phyloP scores from a whole-genome alignment of 2,113 vertebrate genomes.

The Daubentonia madagascariensis region DNA sequence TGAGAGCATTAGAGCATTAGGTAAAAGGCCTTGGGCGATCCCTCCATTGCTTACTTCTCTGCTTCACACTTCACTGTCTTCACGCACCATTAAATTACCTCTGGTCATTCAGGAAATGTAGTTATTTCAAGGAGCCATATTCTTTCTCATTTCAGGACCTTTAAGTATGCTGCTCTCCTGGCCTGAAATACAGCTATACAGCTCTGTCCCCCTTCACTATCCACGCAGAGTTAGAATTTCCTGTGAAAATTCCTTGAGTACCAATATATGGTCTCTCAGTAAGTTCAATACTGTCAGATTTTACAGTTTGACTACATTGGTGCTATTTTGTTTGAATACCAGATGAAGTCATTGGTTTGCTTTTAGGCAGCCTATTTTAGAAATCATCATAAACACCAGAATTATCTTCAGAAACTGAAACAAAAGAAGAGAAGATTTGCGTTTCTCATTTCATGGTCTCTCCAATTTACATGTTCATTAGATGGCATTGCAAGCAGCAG shows the following conservation, averaged over 20 bases:
- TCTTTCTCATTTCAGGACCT: not conserved
- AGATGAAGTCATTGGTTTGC: not conserved
- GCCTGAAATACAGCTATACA: not conserved
- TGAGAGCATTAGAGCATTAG: not conserved
- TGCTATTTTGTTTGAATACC: not conserved
- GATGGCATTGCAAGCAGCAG: not conserved
- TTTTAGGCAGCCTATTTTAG: not conserved
- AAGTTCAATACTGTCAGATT: not conserved
- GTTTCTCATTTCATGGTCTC: not conserved
- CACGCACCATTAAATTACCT: not conserved
- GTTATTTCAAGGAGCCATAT: not conserved
- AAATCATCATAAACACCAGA: not conserved
- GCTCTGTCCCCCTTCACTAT: not conserved
- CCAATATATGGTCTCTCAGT: not conserved
- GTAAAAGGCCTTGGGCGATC: rapidly evolving
- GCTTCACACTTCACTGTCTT: not conserved
- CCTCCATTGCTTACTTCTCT: not conserved
- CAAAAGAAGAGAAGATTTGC: not conserved
- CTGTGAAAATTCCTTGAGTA: not conserved
- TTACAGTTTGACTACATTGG: not conserved
- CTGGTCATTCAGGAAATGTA: not conserved
- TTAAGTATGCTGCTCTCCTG: not conserved
- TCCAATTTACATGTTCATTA: not conserved
- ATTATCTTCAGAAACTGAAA: not conserved
- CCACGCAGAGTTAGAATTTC: not conserved